phyloP scores from a whole-genome alignment of 2,113 vertebrate species.

The Theristicus caerulescens region DNA sequence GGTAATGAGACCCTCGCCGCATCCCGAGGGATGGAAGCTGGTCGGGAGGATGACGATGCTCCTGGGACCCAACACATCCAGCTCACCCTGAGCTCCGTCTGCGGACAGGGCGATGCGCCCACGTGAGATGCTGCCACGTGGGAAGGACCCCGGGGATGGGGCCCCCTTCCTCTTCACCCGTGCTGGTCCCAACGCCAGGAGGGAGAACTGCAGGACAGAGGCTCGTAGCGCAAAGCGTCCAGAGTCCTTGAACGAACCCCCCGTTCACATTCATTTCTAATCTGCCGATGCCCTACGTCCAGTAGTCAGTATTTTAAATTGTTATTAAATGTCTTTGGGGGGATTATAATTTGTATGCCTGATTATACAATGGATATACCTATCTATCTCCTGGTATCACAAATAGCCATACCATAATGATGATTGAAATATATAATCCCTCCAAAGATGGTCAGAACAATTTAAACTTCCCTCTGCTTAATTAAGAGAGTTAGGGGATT shows the following conservation, averaged over 20 bases:
- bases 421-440: constrained; percentile 81
- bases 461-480: constrained; percentile 75
- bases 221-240: neutral
- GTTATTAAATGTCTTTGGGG: constrained; percentile 72
- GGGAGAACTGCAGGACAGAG: neutral
- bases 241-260: constrained; percentile 28
- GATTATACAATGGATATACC: constrained; percentile 74
- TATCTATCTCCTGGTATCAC: constrained; percentile 69
- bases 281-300: constrained; percentile 59
- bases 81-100: neutral
- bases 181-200: neutral
- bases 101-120: accelerated
- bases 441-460: constrained; percentile 80
- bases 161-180: neutral
- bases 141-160: neutral
- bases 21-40: neutral
- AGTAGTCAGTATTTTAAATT: constrained; percentile 63
- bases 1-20: neutral
- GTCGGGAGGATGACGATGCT: neutral
- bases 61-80: neutral
- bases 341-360: constrained; percentile 78
- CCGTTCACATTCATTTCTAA: constrained; percentile 9
- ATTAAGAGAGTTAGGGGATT: constrained; percentile 75
- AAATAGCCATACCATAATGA: constrained; percentile 76
- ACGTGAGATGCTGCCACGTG: accelerated